Base-by-base conservation (phyloP, 2,113 vertebrate species). In the Calidris pygmaea region DNA sequence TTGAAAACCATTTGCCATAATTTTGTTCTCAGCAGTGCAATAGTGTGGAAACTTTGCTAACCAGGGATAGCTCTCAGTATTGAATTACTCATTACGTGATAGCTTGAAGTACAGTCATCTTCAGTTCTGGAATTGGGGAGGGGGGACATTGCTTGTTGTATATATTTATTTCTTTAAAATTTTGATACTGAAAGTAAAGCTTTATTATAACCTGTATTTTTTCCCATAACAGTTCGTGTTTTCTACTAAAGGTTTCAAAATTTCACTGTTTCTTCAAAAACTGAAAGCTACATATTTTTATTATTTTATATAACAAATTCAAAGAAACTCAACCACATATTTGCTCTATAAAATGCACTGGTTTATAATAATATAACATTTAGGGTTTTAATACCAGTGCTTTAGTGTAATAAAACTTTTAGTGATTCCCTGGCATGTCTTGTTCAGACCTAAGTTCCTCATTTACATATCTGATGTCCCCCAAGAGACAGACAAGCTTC, bases 381-480 rank as follows among this genome's bases (percentile, higher is more conserved):
- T n/a, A 89, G 47, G 91, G 91, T 96, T 98, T 97, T 97, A 97
- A 95, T 95, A 89, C 21, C 60, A 88, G 58, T 90, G 92, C 96
- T 98, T 97, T 95, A 91, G 93, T 96, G 96, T 97, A 98, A 98
- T 98, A 98, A 98, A 98, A 98, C 96, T 98, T 98, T 95, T 92
- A 98, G 97, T 94, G 96, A 97, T 98, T 98, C 80, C 94, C 97
- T 97, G 92, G 90, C 87, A 97, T 96, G 90, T 97, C 97, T 98
- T 98, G 81, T 94, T 98, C 98, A 98, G 96, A 93, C 94, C 97
- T 96, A 97, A 98, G 66, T 97, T 98, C 97, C 95, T 98, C 96
- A 98, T 98, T 98, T 98, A 96, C 98, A 98, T 98, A 98, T 97
- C 97, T 98, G 98, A 98, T 98, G 97, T 98, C 77, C 93, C 98